Percentiles rank a stretch among this genome's conserved stretches.
Conservation (phyloP, 2,113 vertebrate genomes). For the Neogobius melanostomus region DNA sequence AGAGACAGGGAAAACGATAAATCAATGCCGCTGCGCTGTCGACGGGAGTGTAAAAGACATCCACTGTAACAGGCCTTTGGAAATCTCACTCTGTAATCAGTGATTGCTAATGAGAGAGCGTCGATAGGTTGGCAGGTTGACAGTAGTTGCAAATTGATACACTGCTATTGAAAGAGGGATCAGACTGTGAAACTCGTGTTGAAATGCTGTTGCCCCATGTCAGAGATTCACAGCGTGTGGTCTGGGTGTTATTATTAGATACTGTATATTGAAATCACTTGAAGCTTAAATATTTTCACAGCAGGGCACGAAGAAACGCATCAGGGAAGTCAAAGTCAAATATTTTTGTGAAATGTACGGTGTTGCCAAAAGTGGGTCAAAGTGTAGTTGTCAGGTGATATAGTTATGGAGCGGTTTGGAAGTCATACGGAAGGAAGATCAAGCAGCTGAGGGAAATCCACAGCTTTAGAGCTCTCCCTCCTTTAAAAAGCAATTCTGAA, state of each 20-base stretch:
- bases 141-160: background rate
- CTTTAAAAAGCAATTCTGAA: too few species aligned
- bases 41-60: constrained; percentile 16
- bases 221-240: background rate
- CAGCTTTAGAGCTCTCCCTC: too few species aligned
- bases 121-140: background rate
- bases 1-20: constrained; percentile 38
- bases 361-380: too few species aligned
- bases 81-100: constrained; percentile 48
- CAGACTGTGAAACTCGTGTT: background rate
- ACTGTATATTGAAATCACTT: background rate
- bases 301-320: too few species aligned
- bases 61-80: constrained; percentile 24
- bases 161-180: background rate
- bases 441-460: too few species aligned
- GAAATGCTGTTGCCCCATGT: background rate
- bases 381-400: too few species aligned
- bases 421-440: too few species aligned
- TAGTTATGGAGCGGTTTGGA: too few species aligned
- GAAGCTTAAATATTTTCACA: background rate
- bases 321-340: too few species aligned
- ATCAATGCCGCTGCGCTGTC: constrained; percentile 47
- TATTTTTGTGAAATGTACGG: too few species aligned
- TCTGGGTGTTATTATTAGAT: background rate
- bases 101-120: constrained; percentile 39